phyloP scores from a whole-genome alignment of 2,888 invertebrate species.

The Ommatoiulus sabulosus region DNA sequence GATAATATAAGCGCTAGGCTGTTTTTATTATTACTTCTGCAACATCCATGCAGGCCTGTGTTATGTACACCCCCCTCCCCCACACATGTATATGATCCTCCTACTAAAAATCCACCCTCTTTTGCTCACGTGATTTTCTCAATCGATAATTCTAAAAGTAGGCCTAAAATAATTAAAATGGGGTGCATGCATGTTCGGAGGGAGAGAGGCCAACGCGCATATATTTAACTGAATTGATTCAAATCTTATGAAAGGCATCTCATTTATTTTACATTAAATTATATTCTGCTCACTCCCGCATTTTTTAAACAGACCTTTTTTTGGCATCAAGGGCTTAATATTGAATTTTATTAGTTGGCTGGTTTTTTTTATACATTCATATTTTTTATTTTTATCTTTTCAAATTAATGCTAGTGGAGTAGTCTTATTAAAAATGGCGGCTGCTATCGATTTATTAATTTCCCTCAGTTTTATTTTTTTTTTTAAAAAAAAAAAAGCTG shows the following conservation, averaged over 20 bases:
- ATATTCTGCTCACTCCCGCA: background rate
- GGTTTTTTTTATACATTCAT: background rate
- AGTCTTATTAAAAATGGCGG: background rate
- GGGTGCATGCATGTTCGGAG: constrained; percentile 19
- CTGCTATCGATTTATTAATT: constrained; percentile 1
- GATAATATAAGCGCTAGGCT: background rate
- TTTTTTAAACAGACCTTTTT: background rate
- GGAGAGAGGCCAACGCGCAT: constrained; percentile 19
- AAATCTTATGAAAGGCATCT: constrained; percentile 11
- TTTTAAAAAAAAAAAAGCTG: background rate
- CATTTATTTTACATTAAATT: constrained; percentile 19
- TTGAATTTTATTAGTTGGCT: background rate
- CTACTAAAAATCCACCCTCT: constrained; percentile 9
- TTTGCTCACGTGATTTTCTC: constrained; percentile 41
- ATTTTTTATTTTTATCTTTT: background rate
- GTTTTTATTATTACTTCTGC: background rate
- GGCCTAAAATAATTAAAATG: constrained; percentile 52
- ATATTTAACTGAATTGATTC: constrained; percentile 19
- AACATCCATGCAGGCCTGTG: background rate
- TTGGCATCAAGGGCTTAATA: background rate
- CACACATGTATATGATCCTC: constrained; percentile 19
- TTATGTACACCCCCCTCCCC: background rate
- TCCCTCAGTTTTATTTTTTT: background rate
- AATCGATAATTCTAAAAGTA: constrained; percentile 51
- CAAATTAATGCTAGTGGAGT: background rate